These are phyloP conservation scores for human DNA, from an alignment of 2,113 vertebrate species.

Conservation along the genomic window GRCh38 chr15:46639001-46639500, in stretches of 20 bases:
- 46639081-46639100: constrained; percentile 25
- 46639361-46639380: not conserved
- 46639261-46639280: not conserved
- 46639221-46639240: not conserved
- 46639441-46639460: not conserved
- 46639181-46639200: not conserved
- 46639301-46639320: not conserved
- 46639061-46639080: constrained; percentile 51
- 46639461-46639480: not conserved
- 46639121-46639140: constrained; percentile 3
- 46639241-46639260: not conserved
- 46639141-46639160: constrained; percentile 7
- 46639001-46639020: constrained; percentile 11
- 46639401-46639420: not conserved
- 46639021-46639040: constrained; percentile 32
- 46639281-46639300: not conserved
- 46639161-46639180: not conserved
- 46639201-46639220: not conserved
- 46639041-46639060: constrained; percentile 18
- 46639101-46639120: constrained; percentile 47
- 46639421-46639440: not conserved
- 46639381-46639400: not conserved
- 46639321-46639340: not conserved
- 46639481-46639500: constrained; percentile 8
- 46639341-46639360: not conserved